phyloP scores from a whole-genome alignment of 2,888 invertebrate genomes.

The Fragum sueziense region DNA sequence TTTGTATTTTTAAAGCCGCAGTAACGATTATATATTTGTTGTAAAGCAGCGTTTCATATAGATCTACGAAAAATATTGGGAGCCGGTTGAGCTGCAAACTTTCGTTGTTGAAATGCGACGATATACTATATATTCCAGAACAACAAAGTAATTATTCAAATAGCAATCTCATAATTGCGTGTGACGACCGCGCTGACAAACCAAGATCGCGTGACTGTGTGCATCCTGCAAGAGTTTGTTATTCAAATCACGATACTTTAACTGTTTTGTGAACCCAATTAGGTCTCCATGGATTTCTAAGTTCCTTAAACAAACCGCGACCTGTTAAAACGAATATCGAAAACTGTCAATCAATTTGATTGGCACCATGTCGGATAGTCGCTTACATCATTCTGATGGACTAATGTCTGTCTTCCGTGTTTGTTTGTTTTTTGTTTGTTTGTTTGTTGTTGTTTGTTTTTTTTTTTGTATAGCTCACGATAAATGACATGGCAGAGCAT shows the following conservation, averaged over 20 bases:
- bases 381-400: neutral
- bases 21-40: too few relatives aligned
- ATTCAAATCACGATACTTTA: slow-evolving; percentile 7
- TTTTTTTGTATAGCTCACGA: too few relatives aligned
- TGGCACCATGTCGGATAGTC: neutral
- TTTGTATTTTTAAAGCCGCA: too few relatives aligned
- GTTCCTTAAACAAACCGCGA: neutral
- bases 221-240: slow-evolving; percentile 12
- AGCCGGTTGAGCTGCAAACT: too few relatives aligned
- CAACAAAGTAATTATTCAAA: neutral
- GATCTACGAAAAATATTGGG: too few relatives aligned
- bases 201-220: neutral
- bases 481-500: too few relatives aligned
- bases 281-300: neutral
- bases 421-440: too few relatives aligned
- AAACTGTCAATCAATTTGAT: slow-evolving; percentile 3
- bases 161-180: neutral
- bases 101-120: too few relatives aligned
- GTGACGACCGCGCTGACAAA: neutral
- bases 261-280: slow-evolving; percentile 9
- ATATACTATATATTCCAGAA: neutral
- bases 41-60: too few relatives aligned
- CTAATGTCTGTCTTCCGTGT: neutral
- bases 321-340: slow-evolving; percentile 11
- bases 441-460: too few relatives aligned